phyloP scores from a whole-genome alignment of 1,140 invertebrate genomes.

The Drosophila nebulosa region DNA sequence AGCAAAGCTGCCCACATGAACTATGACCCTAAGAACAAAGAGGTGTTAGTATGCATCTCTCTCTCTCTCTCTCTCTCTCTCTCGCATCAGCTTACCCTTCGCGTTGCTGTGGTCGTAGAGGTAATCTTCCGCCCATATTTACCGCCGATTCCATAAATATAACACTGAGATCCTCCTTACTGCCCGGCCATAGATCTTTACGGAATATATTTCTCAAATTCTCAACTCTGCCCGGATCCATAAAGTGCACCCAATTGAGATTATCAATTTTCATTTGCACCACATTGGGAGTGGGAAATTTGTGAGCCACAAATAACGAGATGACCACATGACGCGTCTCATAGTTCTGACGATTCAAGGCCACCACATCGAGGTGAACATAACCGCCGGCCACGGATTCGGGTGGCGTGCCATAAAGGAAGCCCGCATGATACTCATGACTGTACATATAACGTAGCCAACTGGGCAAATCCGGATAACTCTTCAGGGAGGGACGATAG shows the following conservation, averaged over 20 bases:
- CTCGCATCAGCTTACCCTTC: conserved; percentile 87
- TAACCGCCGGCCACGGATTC: conserved; percentile 82
- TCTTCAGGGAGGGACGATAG: conserved; percentile 67
- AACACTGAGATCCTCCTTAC: conserved; percentile 87
- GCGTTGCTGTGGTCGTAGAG: conserved; percentile 89
- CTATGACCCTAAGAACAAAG: conserved; percentile 85
- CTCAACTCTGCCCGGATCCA: conserved; percentile 83
- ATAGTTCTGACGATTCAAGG: conserved; percentile 88
- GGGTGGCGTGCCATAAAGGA: conserved; percentile 90
- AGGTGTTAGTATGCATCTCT: not conserved
- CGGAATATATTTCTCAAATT: conserved; percentile 88
- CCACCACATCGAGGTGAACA: conserved; percentile 88
- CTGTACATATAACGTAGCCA: conserved; percentile 93
- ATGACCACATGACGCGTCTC: conserved; percentile 86
- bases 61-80: not conserved
- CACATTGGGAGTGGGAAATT: conserved; percentile 87
- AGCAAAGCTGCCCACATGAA: conserved; percentile 88
- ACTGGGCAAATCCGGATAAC: conserved; percentile 88
- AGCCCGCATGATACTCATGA: conserved; percentile 86
- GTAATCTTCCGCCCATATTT: conserved; percentile 90
- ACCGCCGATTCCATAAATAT: conserved; percentile 92
- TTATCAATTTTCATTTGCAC: conserved; percentile 94
- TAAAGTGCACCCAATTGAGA: conserved; percentile 84
- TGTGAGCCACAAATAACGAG: conserved; percentile 85
- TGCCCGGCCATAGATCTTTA: conserved; percentile 84